Conservation (phyloP, 2,888 invertebrate species). For the Tetragnatha montana region DNA sequence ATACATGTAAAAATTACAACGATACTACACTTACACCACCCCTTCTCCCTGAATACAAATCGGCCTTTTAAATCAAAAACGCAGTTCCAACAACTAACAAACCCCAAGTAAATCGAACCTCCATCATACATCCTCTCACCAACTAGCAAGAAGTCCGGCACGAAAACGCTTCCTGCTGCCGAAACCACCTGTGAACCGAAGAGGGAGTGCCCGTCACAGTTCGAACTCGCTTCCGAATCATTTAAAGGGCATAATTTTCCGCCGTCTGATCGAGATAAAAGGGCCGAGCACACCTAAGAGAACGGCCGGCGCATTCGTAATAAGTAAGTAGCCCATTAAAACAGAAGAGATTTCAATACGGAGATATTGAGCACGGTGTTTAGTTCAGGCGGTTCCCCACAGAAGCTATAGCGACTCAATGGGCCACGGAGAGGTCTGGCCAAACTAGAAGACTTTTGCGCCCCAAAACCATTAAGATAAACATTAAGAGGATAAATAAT, state of each 20-base stretch:
- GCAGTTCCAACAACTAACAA: too few species aligned
- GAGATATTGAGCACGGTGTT: conserved; percentile 27
- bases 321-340: conserved; percentile 38
- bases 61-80: too few species aligned
- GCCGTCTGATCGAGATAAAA: conserved; percentile 58
- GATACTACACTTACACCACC: too few species aligned
- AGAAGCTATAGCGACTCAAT: not conserved
- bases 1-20: too few species aligned
- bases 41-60: too few species aligned
- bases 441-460: too few species aligned
- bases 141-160: too few species aligned
- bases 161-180: not conserved
- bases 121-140: too few species aligned
- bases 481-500: too few species aligned
- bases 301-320: conserved; percentile 41
- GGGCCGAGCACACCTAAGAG: conserved; percentile 29
- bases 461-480: too few species aligned
- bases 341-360: conserved; percentile 9
- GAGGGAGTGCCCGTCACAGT: conserved; percentile 27
- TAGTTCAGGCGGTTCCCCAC: not conserved
- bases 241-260: conserved; percentile 56
- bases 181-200: not conserved
- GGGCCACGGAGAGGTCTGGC: too few species aligned
- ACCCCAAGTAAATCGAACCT: too few species aligned
- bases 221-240: conserved; percentile 38